phyloP scores from a whole-genome alignment of 2,113 vertebrate genomes.

The Lagopus muta region DNA sequence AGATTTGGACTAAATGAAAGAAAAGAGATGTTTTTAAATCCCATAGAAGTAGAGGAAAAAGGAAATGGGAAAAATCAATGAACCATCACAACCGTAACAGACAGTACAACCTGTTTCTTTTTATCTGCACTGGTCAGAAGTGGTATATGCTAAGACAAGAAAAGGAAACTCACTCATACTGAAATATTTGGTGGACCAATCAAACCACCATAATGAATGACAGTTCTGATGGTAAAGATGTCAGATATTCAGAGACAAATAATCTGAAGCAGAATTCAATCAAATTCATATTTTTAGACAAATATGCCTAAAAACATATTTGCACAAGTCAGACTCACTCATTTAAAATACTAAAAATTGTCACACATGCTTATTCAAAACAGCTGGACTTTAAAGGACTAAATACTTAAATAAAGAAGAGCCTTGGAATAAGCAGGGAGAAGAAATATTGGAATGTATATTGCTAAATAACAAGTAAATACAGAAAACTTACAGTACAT shows the following conservation, averaged over 20 bases:
- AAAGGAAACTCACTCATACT: not conserved
- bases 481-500: not conserved
- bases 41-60: not conserved
- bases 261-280: not conserved
- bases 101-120: not conserved
- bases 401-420: not conserved
- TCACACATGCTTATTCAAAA: not conserved
- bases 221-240: not conserved
- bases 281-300: not conserved
- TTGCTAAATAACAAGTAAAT: not conserved
- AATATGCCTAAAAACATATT: not conserved
- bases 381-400: not conserved
- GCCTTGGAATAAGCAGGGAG: not conserved
- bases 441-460: not conserved
- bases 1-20: not conserved
- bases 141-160: not conserved
- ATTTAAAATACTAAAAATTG: not conserved
- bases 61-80: not conserved
- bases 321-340: not conserved
- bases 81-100: not conserved
- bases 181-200: not conserved
- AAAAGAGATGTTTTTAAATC: not conserved
- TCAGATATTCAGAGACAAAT: not conserved
- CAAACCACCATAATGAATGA: not conserved
- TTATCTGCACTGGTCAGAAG: not conserved